Conservation (phyloP, 1,140 invertebrate genomes). For the Octopus bimaculoides region DNA sequence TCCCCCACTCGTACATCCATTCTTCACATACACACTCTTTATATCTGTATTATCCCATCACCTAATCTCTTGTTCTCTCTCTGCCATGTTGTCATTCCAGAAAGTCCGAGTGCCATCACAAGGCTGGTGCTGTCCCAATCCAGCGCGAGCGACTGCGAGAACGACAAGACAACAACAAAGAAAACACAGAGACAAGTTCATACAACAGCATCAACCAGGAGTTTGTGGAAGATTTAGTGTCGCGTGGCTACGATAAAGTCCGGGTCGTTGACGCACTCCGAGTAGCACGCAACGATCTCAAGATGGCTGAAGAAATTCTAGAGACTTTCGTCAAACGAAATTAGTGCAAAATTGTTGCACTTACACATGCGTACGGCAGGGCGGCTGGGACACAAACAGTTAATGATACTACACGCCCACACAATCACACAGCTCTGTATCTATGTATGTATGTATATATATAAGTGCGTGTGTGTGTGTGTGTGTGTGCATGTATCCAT, state of each 20-base stretch:
- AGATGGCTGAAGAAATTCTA: conserved; percentile 92
- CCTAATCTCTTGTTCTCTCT: too few relatives aligned
- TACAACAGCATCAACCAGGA: conserved; percentile 91
- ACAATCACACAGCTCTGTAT: background rate
- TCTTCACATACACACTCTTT: too few relatives aligned
- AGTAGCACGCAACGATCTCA: conserved; percentile 87
- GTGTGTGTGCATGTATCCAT: background rate
- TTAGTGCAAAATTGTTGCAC: conserved; percentile 10
- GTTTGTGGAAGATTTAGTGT: conserved; percentile 81
- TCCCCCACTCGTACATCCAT: too few relatives aligned
- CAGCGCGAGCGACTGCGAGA: conserved; percentile 42
- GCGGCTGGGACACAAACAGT: too few relatives aligned
- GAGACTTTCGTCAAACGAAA: conserved; percentile 74
- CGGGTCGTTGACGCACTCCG: conserved; percentile 85
- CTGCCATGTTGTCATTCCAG: conserved; percentile 4
- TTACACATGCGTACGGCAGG: background rate
- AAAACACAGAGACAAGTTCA: conserved; percentile 44
- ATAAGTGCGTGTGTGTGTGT: background rate
- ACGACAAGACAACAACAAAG: conserved; percentile 51
- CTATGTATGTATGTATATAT: background rate
- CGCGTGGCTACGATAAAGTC: conserved; percentile 84
- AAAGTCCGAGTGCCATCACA: conserved; percentile 13
- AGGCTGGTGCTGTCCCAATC: conserved; percentile 28
- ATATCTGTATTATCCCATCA: too few relatives aligned
- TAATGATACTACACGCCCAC: too few relatives aligned